Conservation (phyloP, 2,797 vertebrate species). For the Ctenopoma kingsleyae region DNA sequence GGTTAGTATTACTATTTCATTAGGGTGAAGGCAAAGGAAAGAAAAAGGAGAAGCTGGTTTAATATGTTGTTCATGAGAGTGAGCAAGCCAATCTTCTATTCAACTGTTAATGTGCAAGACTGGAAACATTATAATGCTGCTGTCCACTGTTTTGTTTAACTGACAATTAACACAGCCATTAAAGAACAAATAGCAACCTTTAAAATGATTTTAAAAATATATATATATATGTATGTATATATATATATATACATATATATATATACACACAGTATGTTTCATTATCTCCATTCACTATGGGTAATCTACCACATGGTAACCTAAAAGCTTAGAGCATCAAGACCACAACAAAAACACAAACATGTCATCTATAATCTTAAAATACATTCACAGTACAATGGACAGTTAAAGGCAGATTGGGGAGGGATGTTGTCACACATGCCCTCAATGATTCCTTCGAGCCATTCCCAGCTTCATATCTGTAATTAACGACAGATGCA, state of each 20-base stretch:
- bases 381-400: conserved; percentile 70
- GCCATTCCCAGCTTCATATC: conserved; percentile 82
- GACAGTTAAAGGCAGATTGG: conserved; percentile 54
- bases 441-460: conserved; percentile 77
- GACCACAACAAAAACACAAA: conserved; percentile 55
- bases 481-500: conserved; percentile 88
- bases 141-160: conserved; percentile 20
- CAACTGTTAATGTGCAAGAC: conserved; percentile 13
- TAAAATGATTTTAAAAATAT: conserved; percentile 16
- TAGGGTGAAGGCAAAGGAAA: neutral
- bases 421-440: conserved; percentile 66
- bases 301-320: conserved; percentile 50
- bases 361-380: conserved; percentile 66
- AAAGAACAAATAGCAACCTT: conserved; percentile 17
- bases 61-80: conserved; percentile 26
- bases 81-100: conserved; percentile 30
- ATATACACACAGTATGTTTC: too few relatives aligned
- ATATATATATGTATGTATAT: conserved; percentile 14
- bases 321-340: conserved; percentile 39
- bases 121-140: neutral
- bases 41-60: conserved; percentile 9
- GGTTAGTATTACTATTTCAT: conserved; percentile 4
- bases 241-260: conserved; percentile 14
- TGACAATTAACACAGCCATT: conserved; percentile 10
- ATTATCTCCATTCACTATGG: conserved; percentile 35